Percentiles rank a stretch among this genome's conserved stretches.
Evolutionary conservation across 2,888 invertebrate genomes (phyloP).

Genomic region (Eilema sororculum): DNA sequence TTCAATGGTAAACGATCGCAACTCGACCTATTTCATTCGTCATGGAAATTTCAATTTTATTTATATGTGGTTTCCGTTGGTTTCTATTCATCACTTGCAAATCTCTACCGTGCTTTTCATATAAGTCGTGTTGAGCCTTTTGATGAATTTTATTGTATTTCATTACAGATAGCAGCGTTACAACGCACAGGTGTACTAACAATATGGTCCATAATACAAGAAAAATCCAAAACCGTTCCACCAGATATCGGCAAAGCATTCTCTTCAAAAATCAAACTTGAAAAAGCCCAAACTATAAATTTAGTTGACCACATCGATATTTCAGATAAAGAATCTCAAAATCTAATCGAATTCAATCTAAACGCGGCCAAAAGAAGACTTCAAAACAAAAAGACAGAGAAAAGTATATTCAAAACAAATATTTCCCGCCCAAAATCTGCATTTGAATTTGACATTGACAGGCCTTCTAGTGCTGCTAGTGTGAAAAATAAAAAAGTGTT

Average conservation of each 20-base stretch:
- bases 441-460: conserved; percentile 64
- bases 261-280: conserved; percentile 76
- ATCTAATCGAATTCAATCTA: conserved; percentile 64
- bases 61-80: no score
- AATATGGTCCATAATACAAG: conserved; percentile 77
- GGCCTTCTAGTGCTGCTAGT: conserved; percentile 70
- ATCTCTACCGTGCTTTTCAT: no score
- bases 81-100: no score
- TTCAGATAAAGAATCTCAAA: conserved; percentile 39
- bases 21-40: no score
- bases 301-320: conserved; percentile 64
- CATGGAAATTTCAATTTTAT: no score
- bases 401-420: conserved; percentile 49
- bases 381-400: conserved; percentile 63
- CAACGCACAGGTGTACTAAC: conserved; percentile 73
- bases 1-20: no score
- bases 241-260: conserved; percentile 75
- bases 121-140: no score
- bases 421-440: conserved; percentile 66
- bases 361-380: conserved; percentile 73
- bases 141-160: neutral
- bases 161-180: conserved; percentile 70
- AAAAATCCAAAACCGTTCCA: conserved; percentile 57
- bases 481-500: conserved; percentile 53
- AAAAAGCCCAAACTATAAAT: conserved; percentile 67